Evolutionary conservation across 2,797 vertebrate genomes (phyloP).

Genomic region (Spinibarbus caldwelli): DNA sequence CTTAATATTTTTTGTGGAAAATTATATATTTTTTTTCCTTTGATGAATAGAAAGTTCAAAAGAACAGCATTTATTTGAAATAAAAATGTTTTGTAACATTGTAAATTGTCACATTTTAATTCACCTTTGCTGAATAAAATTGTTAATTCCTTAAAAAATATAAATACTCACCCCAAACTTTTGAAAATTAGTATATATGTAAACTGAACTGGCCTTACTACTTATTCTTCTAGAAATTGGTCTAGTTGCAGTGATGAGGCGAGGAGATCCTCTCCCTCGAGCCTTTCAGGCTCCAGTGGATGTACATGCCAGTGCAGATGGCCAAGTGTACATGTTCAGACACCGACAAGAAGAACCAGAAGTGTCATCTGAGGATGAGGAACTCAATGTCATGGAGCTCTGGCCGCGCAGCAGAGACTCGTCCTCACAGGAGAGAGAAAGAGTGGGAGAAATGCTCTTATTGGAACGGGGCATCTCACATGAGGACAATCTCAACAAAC

Average conservation of each 20-base stretch:
- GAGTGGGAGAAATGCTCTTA: conserved; percentile 73
- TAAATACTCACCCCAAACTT: neutral
- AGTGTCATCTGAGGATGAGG: conserved; percentile 82
- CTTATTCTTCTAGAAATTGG: neutral
- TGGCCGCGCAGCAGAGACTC: conserved; percentile 73
- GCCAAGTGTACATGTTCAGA: conserved; percentile 86
- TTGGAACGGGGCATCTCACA: conserved; percentile 82
- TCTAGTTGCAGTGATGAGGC: conserved; percentile 76
- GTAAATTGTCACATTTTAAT: neutral
- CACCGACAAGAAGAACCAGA: conserved; percentile 69
- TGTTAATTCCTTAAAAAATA: neutral
- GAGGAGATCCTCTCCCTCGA: conserved; percentile 72
- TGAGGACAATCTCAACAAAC: conserved; percentile 90
- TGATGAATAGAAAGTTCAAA: neutral
- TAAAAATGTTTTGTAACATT: neutral
- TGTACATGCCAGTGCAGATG: conserved; percentile 81
- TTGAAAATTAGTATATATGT: neutral
- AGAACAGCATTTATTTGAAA: neutral
- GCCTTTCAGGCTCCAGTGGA: conserved; percentile 88
- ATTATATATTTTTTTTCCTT: neutral
- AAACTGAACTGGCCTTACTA: neutral
- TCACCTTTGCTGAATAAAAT: too few relatives aligned
- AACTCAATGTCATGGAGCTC: conserved; percentile 76
- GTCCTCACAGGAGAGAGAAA: conserved; percentile 53
- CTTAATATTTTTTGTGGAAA: too few relatives aligned